phyloP scores from a whole-genome alignment of 2,113 vertebrate genomes.

The Aldabrachelys gigantea region DNA sequence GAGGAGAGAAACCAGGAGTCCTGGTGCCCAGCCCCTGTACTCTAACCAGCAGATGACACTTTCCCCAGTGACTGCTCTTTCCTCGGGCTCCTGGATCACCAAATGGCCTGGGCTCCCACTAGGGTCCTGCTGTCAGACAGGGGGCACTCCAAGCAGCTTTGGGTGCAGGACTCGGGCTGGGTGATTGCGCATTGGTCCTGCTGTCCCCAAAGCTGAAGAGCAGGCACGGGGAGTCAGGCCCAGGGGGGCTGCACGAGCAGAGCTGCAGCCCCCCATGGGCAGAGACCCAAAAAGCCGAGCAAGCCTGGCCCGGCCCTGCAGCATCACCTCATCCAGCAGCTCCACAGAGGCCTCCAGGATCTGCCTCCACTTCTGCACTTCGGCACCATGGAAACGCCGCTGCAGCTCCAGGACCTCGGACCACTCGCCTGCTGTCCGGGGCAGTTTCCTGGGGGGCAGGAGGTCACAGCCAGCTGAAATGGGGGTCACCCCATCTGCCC shows the following conservation, averaged over 20 bases:
- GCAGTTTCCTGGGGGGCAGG: constrained; percentile 79
- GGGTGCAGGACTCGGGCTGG: no score
- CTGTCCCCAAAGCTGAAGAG: not conserved
- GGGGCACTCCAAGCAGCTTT: no score
- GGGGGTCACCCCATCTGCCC: not conserved
- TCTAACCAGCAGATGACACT: not conserved
- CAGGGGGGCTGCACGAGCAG: not conserved
- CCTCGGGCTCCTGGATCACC: not conserved
- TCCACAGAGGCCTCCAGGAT: constrained; percentile 89
- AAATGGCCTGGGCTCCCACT: no score
- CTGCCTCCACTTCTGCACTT: constrained; percentile 90
- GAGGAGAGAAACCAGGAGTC: not conserved
- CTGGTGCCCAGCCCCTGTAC: not conserved
- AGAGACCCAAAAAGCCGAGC: not conserved
- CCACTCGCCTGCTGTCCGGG: constrained; percentile 89
- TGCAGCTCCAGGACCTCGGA: constrained; percentile 90
- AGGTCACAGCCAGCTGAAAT: not conserved
- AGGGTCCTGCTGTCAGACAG: no score
- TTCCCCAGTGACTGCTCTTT: not conserved
- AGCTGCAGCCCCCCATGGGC: not conserved
- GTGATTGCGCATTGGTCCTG: not conserved
- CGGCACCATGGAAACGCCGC: constrained; percentile 88
- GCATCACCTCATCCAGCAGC: constrained; percentile 88
- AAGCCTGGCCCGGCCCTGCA: rapidly evolving
- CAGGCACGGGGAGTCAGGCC: no score